Percentiles rank a stretch among this genome's conserved stretches.
Conservation (phyloP, 2,113 vertebrate species). For the Gobio gobio region DNA sequence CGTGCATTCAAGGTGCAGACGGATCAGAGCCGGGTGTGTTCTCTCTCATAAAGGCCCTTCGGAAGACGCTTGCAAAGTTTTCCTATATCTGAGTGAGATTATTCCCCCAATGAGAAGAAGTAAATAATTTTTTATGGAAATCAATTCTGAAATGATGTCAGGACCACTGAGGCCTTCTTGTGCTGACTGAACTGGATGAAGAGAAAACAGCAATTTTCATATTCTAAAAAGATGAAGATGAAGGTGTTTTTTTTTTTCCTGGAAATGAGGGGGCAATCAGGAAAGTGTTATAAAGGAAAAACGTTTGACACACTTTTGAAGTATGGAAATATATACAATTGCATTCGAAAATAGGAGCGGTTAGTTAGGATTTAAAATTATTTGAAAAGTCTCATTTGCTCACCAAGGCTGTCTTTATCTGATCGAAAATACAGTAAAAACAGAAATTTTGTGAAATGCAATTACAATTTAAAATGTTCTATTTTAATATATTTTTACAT, state of each 20-base stretch:
- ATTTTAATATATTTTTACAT: neutral
- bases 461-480: neutral
- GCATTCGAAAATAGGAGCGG: neutral
- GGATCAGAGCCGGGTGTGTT: constrained; percentile 52
- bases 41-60: constrained; percentile 37
- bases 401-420: neutral
- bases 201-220: neutral
- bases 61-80: constrained; percentile 17
- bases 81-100: constrained; percentile 15
- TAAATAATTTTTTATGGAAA: constrained; percentile 43
- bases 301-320: neutral
- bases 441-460: neutral
- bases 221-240: neutral
- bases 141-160: constrained; percentile 21
- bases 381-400: neutral
- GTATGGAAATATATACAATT: neutral
- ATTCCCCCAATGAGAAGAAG: constrained; percentile 25
- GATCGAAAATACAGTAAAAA: neutral
- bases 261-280: neutral
- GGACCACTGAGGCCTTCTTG: constrained; percentile 5
- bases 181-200: constrained; percentile 1
- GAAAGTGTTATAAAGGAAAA: neutral
- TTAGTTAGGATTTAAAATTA: no score
- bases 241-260: neutral
- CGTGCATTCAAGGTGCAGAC: constrained; percentile 56